Percentiles rank a stretch among this genome's conserved stretches.
These are phyloP conservation scores for Ennomos fuscantarius DNA, from an alignment of 2,888 invertebrate species.

Conservation along the genomic window DNA sequence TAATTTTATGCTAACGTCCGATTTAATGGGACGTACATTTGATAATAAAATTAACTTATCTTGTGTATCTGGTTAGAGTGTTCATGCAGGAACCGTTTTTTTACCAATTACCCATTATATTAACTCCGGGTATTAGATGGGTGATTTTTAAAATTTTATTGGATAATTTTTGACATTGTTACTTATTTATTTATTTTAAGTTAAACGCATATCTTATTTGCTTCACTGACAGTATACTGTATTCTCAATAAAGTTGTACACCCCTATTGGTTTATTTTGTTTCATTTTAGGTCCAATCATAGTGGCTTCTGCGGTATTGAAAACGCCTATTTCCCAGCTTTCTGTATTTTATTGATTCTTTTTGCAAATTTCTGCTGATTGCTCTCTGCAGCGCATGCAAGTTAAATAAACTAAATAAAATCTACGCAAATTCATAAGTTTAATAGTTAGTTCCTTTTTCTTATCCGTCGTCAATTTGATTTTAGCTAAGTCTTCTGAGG, in stretches of 20 bases:
- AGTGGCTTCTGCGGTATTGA: conserved; percentile 55
- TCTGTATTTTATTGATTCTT: conserved; percentile 56
- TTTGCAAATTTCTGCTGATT: conserved; percentile 45
- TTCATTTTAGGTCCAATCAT: conserved; percentile 51
- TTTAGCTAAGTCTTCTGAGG: too few relatives aligned
- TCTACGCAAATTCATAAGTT: neutral
- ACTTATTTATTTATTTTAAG: conserved; percentile 3
- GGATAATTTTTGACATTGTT: conserved; percentile 52
- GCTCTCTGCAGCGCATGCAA: conserved; percentile 41
- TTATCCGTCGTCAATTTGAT: too few relatives aligned
- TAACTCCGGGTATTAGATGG: conserved; percentile 56
- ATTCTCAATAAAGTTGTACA: conserved; percentile 18
- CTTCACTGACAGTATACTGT: too few relatives aligned
- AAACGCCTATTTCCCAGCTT: conserved; percentile 61
- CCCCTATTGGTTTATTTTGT: conserved; percentile 42
- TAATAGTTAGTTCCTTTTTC: too few relatives aligned
- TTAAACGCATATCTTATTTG: neutral
- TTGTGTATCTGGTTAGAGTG: conserved; percentile 54
- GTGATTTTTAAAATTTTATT: conserved; percentile 54
- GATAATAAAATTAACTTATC: conserved; percentile 50
- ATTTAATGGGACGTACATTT: conserved; percentile 17
- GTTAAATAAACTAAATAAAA: conserved; percentile 35
- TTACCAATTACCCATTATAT: conserved; percentile 67
- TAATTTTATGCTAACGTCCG: neutral
- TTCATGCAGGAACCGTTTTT: conserved; percentile 56